A percentile compares a stretch with the other conserved stretches of the same genome.
Evolutionary conservation across 1,140 invertebrate species (phyloP).

Genomic region (Drosophila takahashii): DNA sequence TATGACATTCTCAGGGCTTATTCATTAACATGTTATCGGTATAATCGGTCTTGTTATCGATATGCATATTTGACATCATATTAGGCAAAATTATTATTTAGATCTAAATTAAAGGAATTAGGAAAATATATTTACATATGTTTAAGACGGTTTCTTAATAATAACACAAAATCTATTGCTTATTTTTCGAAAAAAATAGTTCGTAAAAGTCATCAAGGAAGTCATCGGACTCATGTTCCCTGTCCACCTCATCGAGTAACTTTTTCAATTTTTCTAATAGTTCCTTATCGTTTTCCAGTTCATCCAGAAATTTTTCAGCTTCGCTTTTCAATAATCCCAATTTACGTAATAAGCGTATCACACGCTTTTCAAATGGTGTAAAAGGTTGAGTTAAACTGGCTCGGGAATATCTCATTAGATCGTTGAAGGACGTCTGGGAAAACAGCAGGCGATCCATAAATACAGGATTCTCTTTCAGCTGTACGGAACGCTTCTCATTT

Average conservation of each 20-base stretch:
- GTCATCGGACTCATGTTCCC: neutral
- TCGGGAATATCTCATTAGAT: neutral
- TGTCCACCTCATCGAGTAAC: conserved; percentile 11
- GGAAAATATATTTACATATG: too few relatives aligned
- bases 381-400: neutral
- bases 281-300: neutral
- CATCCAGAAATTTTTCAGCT: neutral
- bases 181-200: neutral
- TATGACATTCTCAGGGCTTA: neutral
- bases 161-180: neutral
- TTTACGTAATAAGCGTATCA: neutral
- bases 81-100: too few relatives aligned
- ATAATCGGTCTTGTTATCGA: neutral
- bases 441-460: too few relatives aligned
- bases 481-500: too few relatives aligned
- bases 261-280: conserved; percentile 10
- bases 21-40: neutral
- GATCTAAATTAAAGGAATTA: too few relatives aligned
- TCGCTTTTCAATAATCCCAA: neutral
- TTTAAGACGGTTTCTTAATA: too few relatives aligned
- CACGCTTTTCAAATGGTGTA: neutral
- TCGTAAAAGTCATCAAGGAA: neutral
- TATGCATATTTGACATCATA: too few relatives aligned
- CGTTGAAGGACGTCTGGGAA: neutral
- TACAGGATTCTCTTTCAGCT: neutral